Conservation (phyloP, 2,113 vertebrate genomes). For the Barbus barbus region DNA sequence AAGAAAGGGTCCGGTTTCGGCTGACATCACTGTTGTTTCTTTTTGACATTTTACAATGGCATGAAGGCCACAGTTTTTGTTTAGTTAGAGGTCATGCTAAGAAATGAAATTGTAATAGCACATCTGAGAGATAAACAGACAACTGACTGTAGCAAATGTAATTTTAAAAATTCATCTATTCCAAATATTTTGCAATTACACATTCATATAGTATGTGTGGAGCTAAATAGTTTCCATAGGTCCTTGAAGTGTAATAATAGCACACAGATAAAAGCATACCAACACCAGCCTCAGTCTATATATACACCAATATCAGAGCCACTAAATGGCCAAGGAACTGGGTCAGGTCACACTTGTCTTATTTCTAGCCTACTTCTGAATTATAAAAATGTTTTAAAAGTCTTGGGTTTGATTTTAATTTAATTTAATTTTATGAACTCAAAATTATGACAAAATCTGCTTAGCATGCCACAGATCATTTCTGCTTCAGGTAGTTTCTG, state of each 20-base stretch:
- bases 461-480: background rate
- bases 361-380: slow-evolving; percentile 49
- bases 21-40: slow-evolving; percentile 80
- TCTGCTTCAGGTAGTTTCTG: background rate
- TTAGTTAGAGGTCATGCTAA: slow-evolving; percentile 60
- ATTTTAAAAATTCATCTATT: background rate
- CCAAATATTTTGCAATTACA: background rate
- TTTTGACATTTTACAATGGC: slow-evolving; percentile 22
- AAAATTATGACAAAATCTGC: background rate
- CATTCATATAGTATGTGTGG: slow-evolving; percentile 33
- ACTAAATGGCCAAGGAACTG: slow-evolving; percentile 13
- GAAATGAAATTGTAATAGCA: slow-evolving; percentile 28
- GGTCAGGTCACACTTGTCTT: slow-evolving; percentile 14
- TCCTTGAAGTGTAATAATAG: slow-evolving; percentile 41
- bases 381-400: background rate
- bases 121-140: background rate
- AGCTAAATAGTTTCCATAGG: slow-evolving; percentile 56
- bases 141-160: too few species aligned
- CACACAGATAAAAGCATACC: slow-evolving; percentile 61
- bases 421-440: too few species aligned
- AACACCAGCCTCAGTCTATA: slow-evolving; percentile 60
- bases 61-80: slow-evolving; percentile 57
- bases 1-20: slow-evolving; percentile 58
- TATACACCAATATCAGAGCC: slow-evolving; percentile 40
- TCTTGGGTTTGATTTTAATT: background rate